phyloP scores from a whole-genome alignment of 2,113 vertebrate genomes.

The Lepisosteus osseus region DNA sequence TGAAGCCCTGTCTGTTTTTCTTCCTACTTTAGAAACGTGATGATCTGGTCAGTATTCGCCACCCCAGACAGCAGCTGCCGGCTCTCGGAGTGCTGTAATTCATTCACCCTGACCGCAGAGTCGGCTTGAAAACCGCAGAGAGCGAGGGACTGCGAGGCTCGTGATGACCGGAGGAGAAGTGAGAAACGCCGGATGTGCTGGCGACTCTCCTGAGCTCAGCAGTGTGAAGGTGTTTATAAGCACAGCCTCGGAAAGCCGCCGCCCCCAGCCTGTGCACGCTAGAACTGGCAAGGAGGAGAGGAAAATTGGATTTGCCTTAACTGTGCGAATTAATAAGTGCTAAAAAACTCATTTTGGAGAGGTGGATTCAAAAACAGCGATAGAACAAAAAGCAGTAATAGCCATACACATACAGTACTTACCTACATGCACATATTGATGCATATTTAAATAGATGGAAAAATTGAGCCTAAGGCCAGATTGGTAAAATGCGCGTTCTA shows the following conservation, averaged over 20 bases:
- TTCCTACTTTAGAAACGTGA: conserved; percentile 8
- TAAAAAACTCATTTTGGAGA: too few species aligned
- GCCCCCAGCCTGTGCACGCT: neutral
- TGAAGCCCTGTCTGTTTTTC: conserved; percentile 13
- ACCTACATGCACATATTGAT: too few species aligned
- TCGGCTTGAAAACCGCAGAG: neutral
- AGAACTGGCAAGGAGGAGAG: too few species aligned
- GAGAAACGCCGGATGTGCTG: neutral
- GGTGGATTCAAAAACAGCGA: too few species aligned
- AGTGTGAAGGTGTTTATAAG: conserved; percentile 14
- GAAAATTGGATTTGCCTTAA: too few species aligned
- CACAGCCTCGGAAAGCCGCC: neutral
- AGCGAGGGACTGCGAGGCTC: neutral
- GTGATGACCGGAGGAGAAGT: neutral
- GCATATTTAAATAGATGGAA: too few species aligned
- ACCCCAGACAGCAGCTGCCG: conserved; percentile 18
- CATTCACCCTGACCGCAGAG: conserved; percentile 16
- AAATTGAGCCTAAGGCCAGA: too few species aligned
- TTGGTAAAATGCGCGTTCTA: too few species aligned
- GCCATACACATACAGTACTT: too few species aligned
- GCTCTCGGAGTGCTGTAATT: conserved; percentile 16
- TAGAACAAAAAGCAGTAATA: too few species aligned
- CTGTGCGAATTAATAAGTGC: too few species aligned
- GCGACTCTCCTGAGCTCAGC: neutral
- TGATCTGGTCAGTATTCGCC: conserved; percentile 10